These are phyloP conservation scores for Magallana ariakensis DNA, from an alignment of 1,140 invertebrate species.

Conservation along the genomic window DNA sequence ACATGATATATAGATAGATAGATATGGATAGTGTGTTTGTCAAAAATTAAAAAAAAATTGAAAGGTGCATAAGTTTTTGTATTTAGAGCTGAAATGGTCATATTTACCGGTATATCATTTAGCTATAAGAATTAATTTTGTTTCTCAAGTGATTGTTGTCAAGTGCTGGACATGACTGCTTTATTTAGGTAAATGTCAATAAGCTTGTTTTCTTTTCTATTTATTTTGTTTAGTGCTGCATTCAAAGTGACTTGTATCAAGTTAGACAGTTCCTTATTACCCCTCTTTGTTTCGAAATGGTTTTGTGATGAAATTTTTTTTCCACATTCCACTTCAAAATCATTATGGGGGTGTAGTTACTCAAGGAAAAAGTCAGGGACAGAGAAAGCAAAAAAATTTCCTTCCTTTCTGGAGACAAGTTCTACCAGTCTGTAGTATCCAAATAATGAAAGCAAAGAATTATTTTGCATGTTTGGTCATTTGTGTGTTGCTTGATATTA, in stretches of 20 bases:
- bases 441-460: too few relatives aligned
- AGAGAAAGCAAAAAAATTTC: too few relatives aligned
- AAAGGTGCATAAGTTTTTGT: too few relatives aligned
- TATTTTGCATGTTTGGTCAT: neutral
- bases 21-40: too few relatives aligned
- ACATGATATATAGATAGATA: too few relatives aligned
- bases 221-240: neutral
- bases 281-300: neutral
- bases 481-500: neutral
- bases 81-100: neutral
- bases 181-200: neutral
- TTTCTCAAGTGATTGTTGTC: neutral
- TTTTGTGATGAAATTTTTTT: conserved; percentile 25
- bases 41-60: too few relatives aligned
- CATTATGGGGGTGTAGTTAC: neutral
- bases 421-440: too few relatives aligned
- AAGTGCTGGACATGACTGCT: conserved; percentile 32
- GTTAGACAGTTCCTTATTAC: neutral
- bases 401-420: too few relatives aligned
- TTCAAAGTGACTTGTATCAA: conserved; percentile 2
- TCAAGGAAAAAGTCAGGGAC: too few relatives aligned
- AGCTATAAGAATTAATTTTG: neutral
- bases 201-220: too few relatives aligned
- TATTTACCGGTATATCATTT: neutral
- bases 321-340: neutral